phyloP scores from a whole-genome alignment of 2,113 vertebrate genomes.

The Merops nubicus region DNA sequence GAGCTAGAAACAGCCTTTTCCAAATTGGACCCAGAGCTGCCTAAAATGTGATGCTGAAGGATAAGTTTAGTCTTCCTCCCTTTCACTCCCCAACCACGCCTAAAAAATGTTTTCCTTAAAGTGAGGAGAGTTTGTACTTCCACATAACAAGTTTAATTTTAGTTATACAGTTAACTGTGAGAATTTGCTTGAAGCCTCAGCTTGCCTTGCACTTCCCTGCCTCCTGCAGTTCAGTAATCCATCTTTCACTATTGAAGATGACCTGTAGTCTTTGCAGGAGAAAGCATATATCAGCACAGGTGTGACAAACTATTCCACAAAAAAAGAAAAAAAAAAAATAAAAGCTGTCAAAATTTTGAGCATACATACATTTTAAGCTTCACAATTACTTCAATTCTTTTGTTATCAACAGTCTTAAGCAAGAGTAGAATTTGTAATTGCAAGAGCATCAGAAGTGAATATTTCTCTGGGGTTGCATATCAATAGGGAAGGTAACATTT shows the following conservation, averaged over 20 bases:
- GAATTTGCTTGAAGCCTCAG: background rate
- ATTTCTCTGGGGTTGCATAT: background rate
- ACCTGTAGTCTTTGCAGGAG: background rate
- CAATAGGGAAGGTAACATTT: background rate
- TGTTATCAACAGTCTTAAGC: background rate
- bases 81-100: background rate
- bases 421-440: background rate
- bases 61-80: background rate
- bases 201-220: background rate
- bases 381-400: background rate
- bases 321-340: background rate
- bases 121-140: background rate
- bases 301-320: background rate
- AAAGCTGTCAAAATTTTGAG: background rate
- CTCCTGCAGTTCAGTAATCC: slow-evolving; percentile 6
- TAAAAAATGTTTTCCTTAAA: background rate
- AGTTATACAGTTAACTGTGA: background rate
- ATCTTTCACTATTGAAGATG: background rate
- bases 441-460: background rate
- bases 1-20: background rate
- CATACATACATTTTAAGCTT: background rate
- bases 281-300: background rate
- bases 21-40: background rate
- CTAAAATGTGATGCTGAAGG: background rate
- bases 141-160: background rate